Evolutionary conservation across 2,888 invertebrate species (phyloP), one percentile per base, ranked within the genome.

Genomic region (Volucella bombylans): DNA sequence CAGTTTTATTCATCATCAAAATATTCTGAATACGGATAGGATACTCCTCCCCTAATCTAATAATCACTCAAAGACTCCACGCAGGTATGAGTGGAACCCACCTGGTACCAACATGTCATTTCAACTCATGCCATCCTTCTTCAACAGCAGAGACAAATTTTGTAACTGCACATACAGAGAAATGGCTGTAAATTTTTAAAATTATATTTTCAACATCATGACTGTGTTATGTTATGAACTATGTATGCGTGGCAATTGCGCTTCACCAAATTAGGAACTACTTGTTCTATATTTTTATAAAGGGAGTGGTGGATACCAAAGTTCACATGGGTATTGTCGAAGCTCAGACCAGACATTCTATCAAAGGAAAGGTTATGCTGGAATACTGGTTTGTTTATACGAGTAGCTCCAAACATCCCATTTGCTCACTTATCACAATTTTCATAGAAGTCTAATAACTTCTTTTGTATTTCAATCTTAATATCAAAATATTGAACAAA

Each of bases 371-470:
- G 14, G 38, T 78, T 71, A 11, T 55, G n/a, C 59, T 9, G 71
- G n/a, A n/a, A n/a, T n/a, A n/a, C n/a, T n/a, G n/a, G n/a, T n/a
- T n/a, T n/a, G n/a, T n/a, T n/a, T n/a, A n/a, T n/a, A n/a, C n/a
- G n/a, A n/a, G n/a, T 71, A 15, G 71, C 64, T 14, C 64, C 55
- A 64, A 78, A 78, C 71, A 78, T 71, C 8, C 64, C 71, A 71
- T 78, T 23, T 2, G 78, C 61, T 11, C 47, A 43, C 45, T 78
- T 69, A 62, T 78, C 69, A 18, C 43, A 62, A 62, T 62, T 71
- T 69, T n/a, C n/a, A n/a, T n/a, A n/a, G n/a, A n/a, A n/a, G n/a
- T n/a, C n/a, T n/a, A n/a, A n/a, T n/a, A n/a, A n/a, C n/a, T n/a
- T n/a, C n/a, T n/a, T n/a, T n/a, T n/a, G n/a, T n/a, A n/a, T n/a